Percentiles rank a stretch among this genome's conserved stretches.
Conservation (phyloP, 2,888 invertebrate genomes). For the Ophion costatus region DNA sequence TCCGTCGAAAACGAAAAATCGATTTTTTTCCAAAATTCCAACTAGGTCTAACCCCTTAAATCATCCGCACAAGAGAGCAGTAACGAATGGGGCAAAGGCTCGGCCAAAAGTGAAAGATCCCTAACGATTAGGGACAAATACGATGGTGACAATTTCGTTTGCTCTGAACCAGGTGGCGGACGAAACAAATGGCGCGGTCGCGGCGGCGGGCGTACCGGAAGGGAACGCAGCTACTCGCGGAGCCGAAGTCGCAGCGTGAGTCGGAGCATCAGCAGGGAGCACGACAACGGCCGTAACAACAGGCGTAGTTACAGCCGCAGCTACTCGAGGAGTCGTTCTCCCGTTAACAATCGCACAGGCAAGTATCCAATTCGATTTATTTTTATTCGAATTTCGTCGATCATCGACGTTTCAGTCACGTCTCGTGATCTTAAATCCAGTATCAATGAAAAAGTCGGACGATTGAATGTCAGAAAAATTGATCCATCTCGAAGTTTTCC, state of each 20-base stretch:
- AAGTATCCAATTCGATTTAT: constrained; percentile 68
- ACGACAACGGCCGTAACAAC: constrained; percentile 77
- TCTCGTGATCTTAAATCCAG: too few relatives aligned
- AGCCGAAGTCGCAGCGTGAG: constrained; percentile 80
- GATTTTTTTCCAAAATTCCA: too few relatives aligned
- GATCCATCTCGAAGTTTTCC: too few relatives aligned
- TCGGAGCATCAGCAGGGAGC: constrained; percentile 75
- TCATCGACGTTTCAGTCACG: too few relatives aligned
- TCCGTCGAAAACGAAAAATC: too few relatives aligned
- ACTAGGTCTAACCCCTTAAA: too few relatives aligned
- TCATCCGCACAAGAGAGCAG: too few relatives aligned
- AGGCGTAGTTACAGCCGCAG: constrained; percentile 82
- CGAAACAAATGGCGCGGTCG: constrained; percentile 81
- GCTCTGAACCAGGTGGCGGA: constrained; percentile 72
- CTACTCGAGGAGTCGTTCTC: constrained; percentile 82
- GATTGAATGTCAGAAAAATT: too few relatives aligned
- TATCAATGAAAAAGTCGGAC: too few relatives aligned
- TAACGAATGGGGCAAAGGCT: too few relatives aligned
- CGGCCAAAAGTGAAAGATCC: too few relatives aligned
- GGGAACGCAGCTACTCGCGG: constrained; percentile 81
- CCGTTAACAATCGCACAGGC: constrained; percentile 79
- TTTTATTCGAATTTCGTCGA: not conserved
- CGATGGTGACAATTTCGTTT: not conserved
- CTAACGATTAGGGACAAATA: too few relatives aligned
- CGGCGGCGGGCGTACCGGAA: constrained; percentile 77